A percentile compares a stretch with the other conserved stretches of the same genome.
These are phyloP conservation scores for Rhagoletis pomonella DNA, from an alignment of 1,140 invertebrate species.

Conservation along the genomic window DNA sequence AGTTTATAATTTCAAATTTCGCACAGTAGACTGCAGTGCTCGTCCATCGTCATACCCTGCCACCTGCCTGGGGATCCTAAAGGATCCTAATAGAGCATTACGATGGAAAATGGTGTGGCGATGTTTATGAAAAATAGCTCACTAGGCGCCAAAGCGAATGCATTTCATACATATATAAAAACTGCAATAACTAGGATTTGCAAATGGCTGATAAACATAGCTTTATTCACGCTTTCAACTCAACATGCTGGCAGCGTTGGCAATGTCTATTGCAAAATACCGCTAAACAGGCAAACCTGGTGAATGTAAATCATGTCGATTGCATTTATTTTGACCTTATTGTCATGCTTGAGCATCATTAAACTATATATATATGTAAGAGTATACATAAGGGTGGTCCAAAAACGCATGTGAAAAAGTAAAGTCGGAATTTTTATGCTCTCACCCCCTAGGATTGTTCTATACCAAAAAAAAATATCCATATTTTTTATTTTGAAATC, in stretches of 20 bases:
- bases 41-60: too few relatives aligned
- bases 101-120: background rate
- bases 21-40: too few relatives aligned
- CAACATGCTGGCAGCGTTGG: background rate
- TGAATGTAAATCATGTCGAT: constrained; percentile 36
- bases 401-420: too few relatives aligned
- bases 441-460: too few relatives aligned
- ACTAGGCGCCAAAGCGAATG: background rate
- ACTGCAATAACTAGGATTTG: constrained; percentile 37
- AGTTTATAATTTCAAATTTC: too few relatives aligned
- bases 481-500: too few relatives aligned
- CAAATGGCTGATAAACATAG: constrained; percentile 40
- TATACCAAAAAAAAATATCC: too few relatives aligned
- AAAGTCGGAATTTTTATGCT: too few relatives aligned
- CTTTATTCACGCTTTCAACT: constrained; percentile 39
- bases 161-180: background rate
- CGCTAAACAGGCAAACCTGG: constrained; percentile 5
- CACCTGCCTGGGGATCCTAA: too few relatives aligned
- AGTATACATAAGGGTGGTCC: too few relatives aligned
- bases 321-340: constrained; percentile 48
- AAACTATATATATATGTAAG: too few relatives aligned
- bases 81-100: background rate
- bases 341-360: constrained; percentile 18
- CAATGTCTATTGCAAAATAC: background rate
- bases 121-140: constrained; percentile 13